A percentile compares a stretch with the other conserved stretches of the same genome.
These are phyloP conservation scores for Rattus rattus DNA, from an alignment of 2,113 vertebrate species.

Conservation along the genomic window DNA sequence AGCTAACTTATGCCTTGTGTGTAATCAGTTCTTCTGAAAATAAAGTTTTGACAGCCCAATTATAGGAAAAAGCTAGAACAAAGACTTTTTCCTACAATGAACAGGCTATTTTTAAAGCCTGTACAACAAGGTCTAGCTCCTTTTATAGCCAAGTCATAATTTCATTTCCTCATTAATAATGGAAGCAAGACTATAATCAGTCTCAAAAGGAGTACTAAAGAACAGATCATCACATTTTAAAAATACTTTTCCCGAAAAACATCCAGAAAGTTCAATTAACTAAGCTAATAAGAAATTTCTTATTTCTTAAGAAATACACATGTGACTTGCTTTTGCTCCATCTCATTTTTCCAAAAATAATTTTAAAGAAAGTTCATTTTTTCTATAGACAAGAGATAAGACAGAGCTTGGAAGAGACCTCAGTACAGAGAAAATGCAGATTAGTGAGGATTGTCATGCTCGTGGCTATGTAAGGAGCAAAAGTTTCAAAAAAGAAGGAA, in stretches of 20 bases:
- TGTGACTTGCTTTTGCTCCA: background rate
- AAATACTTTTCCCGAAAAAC: background rate
- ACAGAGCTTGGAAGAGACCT: background rate
- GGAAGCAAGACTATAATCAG: background rate
- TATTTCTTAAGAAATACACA: constrained; percentile 12
- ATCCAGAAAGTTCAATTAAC: background rate
- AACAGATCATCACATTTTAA: background rate
- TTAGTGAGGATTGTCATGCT: background rate
- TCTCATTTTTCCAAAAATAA: background rate
- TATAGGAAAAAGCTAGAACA: constrained; percentile 3
- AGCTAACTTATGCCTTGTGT: background rate
- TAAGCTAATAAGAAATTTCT: background rate
- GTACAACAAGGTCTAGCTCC: background rate
- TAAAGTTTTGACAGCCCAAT: background rate
- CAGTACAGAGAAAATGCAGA: background rate
- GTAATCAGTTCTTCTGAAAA: constrained; percentile 12
- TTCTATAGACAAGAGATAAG: background rate
- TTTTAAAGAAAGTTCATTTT: background rate
- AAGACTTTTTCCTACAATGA: background rate
- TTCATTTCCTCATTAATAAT: constrained; percentile 18
- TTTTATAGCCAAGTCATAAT: constrained; percentile 18
- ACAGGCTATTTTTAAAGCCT: background rate
- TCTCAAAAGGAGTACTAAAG: background rate
- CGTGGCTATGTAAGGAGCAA: background rate
- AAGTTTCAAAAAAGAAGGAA: background rate